Conservation (phyloP, 2,113 vertebrate species). For the Lathamus discolor region DNA sequence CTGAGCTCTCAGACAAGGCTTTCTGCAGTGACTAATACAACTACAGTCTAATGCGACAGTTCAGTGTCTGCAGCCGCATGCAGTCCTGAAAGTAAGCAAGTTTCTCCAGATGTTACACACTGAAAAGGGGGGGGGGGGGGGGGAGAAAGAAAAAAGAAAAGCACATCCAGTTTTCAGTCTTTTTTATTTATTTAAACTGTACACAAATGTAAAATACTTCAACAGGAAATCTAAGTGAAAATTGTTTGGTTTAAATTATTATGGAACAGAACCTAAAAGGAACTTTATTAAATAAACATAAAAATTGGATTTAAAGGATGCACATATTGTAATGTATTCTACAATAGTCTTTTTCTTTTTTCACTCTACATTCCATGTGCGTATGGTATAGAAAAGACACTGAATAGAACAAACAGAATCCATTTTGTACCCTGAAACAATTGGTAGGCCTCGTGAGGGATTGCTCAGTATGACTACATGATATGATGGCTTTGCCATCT, state of each 20-base stretch:
- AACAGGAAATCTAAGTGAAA: conserved; percentile 84
- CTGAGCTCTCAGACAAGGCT: conserved; percentile 55
- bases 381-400: conserved; percentile 88
- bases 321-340: conserved; percentile 76
- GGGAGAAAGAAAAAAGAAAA: neutral
- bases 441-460: conserved; percentile 87
- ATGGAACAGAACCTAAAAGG: conserved; percentile 94
- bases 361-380: conserved; percentile 81
- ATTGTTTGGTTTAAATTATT: conserved; percentile 95
- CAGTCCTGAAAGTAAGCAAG: conserved; percentile 26
- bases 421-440: conserved; percentile 91
- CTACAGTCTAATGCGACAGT: conserved; percentile 25
- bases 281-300: conserved; percentile 98
- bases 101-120: conserved; percentile 52
- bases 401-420: conserved; percentile 89
- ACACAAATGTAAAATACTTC: conserved; percentile 87
- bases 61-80: conserved; percentile 18
- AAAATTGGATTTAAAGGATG: conserved; percentile 79
- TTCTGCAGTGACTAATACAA: conserved; percentile 45
- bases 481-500: conserved; percentile 84
- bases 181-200: conserved; percentile 98
- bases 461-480: conserved; percentile 83
- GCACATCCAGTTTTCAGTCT: conserved; percentile 63
- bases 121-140: neutral
- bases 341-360: conserved; percentile 47